Percentiles rank a stretch among this genome's conserved stretches.
Evolutionary conservation across 2,888 invertebrate species (phyloP).

Genomic region (Ophion ellenae): DNA sequence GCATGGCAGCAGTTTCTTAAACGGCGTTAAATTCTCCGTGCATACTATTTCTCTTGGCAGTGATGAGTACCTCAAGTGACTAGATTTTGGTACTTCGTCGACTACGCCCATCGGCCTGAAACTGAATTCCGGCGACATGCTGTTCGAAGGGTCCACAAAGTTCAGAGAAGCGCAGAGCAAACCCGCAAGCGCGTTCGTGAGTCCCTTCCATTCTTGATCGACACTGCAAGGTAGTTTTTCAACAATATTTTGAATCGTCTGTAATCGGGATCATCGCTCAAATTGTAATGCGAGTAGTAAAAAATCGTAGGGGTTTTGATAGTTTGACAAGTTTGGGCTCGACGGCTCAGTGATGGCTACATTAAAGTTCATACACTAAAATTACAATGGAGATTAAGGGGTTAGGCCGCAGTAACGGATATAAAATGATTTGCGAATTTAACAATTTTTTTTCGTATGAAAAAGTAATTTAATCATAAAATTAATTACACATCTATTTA

Average conservation of each 20-base stretch:
- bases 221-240: slow-evolving; percentile 85
- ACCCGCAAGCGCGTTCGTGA: slow-evolving; percentile 96
- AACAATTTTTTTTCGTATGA: too few relatives aligned
- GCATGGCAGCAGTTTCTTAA: slow-evolving; percentile 98
- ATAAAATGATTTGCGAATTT: too few relatives aligned
- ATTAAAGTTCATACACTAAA: too few relatives aligned
- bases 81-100: slow-evolving; percentile 82
- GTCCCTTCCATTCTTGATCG: slow-evolving; percentile 93
- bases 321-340: too few relatives aligned
- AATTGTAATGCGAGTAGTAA: background rate
- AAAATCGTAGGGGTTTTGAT: background rate
- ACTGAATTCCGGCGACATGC: slow-evolving; percentile 92
- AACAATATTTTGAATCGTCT: background rate
- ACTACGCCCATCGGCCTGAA: slow-evolving; percentile 90
- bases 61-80: slow-evolving; percentile 92
- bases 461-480: too few relatives aligned
- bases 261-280: background rate
- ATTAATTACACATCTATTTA: too few relatives aligned
- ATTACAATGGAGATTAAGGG: too few relatives aligned
- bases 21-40: slow-evolving; percentile 99
- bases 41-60: slow-evolving; percentile 98
- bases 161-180: slow-evolving; percentile 98
- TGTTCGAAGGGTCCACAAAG: slow-evolving; percentile 94
- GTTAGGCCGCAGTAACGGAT: too few relatives aligned
- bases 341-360: too few relatives aligned